These are phyloP conservation scores for Urechis unicinctus DNA, from an alignment of 2,888 invertebrate genomes.

Conservation along the genomic window DNA sequence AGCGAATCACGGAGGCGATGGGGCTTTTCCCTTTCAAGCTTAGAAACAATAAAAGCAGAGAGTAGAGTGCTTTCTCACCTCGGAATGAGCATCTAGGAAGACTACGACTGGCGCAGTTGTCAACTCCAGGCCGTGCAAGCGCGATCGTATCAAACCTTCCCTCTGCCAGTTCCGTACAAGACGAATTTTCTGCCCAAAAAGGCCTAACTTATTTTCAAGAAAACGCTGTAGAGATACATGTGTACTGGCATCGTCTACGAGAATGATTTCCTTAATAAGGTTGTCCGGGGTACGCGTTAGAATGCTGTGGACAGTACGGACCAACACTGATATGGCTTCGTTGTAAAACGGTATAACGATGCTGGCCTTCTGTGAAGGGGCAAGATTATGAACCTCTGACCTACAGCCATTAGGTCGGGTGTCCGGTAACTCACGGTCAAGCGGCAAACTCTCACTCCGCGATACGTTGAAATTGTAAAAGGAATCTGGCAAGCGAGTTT, in stretches of 20 bases:
- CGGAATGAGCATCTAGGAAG: conserved; percentile 21
- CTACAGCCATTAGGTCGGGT: background rate
- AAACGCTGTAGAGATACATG: conserved; percentile 10
- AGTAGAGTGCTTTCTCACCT: too few species aligned
- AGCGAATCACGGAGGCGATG: too few species aligned
- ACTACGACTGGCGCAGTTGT: conserved; percentile 8
- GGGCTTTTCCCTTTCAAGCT: too few species aligned
- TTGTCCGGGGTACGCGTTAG: conserved; percentile 11
- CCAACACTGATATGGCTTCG: conserved; percentile 21
- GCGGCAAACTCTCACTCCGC: background rate
- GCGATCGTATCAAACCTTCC: conserved; percentile 11
- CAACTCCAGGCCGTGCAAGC: background rate
- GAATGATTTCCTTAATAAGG: conserved; percentile 15
- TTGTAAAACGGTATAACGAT: conserved; percentile 22
- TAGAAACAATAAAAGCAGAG: too few species aligned
- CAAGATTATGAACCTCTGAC: background rate
- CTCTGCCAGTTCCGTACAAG: conserved; percentile 5
- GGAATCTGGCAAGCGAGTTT: too few species aligned
- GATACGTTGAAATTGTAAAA: background rate
- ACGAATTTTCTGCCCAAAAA: conserved; percentile 4
- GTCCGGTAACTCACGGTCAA: background rate
- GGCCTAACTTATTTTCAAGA: conserved; percentile 7
- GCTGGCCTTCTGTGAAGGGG: background rate
- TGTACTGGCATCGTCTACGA: conserved; percentile 19
- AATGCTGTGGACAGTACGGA: conserved; percentile 17